Conservation (phyloP, 2,797 vertebrate species). For the Melanotaenia pygmaea region DNA sequence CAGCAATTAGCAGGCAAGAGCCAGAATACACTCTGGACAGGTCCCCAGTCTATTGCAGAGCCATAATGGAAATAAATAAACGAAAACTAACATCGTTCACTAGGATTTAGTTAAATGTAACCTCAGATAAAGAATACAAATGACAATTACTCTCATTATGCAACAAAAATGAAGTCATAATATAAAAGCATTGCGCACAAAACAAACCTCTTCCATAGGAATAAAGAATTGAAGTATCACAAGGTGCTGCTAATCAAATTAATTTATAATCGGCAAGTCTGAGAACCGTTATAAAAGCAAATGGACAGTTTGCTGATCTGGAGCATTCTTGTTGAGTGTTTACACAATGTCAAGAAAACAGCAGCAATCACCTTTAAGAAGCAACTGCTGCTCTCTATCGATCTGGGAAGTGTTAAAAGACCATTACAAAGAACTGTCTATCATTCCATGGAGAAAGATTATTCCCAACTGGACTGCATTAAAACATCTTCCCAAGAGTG, state of each 20-base stretch:
- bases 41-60: too few relatives aligned
- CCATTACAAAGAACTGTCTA: not conserved
- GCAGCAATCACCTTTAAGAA: too few relatives aligned
- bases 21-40: too few relatives aligned
- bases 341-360: not conserved
- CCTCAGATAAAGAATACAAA: not conserved
- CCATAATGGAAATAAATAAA: too few relatives aligned
- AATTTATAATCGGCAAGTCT: not conserved
- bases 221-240: too few relatives aligned
- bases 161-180: not conserved
- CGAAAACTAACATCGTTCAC: too few relatives aligned
- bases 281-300: too few relatives aligned
- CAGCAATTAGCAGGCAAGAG: not conserved
- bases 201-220: not conserved
- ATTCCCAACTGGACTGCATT: not conserved
- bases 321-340: not conserved
- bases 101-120: not conserved
- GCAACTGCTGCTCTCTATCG: too few relatives aligned
- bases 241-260: not conserved
- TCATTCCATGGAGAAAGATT: not conserved
- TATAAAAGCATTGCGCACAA: not conserved
- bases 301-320: too few relatives aligned
- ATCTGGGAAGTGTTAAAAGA: not conserved
- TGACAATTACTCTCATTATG: too few relatives aligned
- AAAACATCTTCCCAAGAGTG: too few relatives aligned